Conservation (phyloP, 2,797 vertebrate genomes). For the Pachyuromys duprasi region DNA sequence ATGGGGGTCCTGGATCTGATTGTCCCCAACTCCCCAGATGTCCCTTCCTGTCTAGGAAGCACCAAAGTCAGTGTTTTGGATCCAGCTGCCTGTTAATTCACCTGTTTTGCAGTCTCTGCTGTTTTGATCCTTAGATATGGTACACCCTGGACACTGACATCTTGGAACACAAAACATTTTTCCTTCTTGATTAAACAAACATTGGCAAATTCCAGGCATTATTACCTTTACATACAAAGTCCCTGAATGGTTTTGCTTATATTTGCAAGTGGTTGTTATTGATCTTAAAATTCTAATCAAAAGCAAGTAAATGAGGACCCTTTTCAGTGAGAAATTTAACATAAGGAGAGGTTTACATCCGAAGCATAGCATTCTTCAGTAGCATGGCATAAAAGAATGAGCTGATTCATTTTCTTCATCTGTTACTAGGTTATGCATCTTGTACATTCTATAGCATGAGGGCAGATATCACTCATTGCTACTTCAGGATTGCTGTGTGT, state of each 20-base stretch:
- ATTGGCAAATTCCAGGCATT: neutral
- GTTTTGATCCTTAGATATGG: too few relatives aligned
- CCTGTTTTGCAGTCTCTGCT: too few relatives aligned
- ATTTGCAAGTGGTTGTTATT: conserved; percentile 36
- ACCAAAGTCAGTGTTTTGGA: too few relatives aligned
- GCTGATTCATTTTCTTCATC: neutral
- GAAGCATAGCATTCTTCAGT: neutral
- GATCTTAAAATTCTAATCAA: neutral
- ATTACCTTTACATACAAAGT: neutral
- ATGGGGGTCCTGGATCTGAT: too few relatives aligned
- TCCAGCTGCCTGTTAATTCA: too few relatives aligned
- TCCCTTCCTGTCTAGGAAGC: too few relatives aligned
- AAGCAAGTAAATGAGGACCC: neutral
- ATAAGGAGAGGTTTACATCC: neutral
- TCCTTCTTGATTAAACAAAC: neutral
- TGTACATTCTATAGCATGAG: neutral
- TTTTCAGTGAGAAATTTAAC: conserved; percentile 5
- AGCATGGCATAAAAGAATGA: neutral
- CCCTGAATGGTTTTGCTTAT: neutral
- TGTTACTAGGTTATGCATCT: neutral
- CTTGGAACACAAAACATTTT: neutral
- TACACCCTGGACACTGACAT: too few relatives aligned
- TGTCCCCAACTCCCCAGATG: too few relatives aligned
- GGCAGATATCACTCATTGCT: neutral
- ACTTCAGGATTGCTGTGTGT: neutral